Percentiles rank a stretch among this genome's conserved stretches.
These are phyloP conservation scores for Euborellia annulipes DNA, from an alignment of 1,140 invertebrate genomes.

Conservation along the genomic window DNA sequence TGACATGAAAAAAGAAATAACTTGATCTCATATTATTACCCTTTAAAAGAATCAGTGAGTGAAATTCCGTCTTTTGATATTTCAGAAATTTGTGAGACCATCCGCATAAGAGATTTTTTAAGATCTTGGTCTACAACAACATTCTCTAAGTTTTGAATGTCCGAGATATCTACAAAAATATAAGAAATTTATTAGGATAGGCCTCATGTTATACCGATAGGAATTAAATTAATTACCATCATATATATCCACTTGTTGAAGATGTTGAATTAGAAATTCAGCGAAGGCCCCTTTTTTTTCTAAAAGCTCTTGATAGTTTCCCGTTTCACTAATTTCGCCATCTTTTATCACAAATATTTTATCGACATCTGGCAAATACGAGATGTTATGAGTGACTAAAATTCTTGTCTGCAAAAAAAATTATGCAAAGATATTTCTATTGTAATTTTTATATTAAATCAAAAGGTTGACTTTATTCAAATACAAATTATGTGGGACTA, in stretches of 20 bases:
- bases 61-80: not conserved
- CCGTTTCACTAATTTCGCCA: constrained; percentile 30
- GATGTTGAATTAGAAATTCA: constrained; percentile 24
- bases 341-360: constrained; percentile 33
- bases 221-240: constrained; percentile 12
- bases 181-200: no score
- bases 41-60: no score
- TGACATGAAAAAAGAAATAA: no score
- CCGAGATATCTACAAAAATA: no score
- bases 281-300: constrained; percentile 22
- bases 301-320: constrained; percentile 28
- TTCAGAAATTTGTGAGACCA: no score
- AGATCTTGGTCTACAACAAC: not conserved
- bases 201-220: no score
- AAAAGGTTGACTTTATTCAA: no score
- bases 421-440: not conserved
- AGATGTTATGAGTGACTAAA: constrained; percentile 34
- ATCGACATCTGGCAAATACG: constrained; percentile 33
- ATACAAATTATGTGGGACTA: no score
- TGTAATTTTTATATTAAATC: not conserved
- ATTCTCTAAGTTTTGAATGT: not conserved
- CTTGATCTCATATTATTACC: no score
- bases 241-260: constrained; percentile 13
- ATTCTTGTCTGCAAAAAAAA: constrained; percentile 22
- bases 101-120: no score